Percentiles rank a stretch among this genome's conserved stretches.
Conservation (phyloP, 2,888 invertebrate genomes). For the Aleiodes testaceus region DNA sequence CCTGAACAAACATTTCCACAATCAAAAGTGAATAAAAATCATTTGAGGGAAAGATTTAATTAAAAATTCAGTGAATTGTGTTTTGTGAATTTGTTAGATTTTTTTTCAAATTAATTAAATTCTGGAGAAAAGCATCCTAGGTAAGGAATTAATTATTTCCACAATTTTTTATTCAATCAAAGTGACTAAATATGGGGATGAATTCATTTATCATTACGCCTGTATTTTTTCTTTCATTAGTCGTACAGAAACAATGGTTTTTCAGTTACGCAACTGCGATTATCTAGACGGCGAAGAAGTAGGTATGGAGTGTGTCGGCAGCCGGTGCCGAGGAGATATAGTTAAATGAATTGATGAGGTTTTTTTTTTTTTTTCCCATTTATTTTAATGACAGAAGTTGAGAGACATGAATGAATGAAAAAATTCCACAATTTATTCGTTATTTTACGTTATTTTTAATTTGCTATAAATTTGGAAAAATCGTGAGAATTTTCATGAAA, state of each 20-base stretch:
- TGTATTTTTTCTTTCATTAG: background rate
- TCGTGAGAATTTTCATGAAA: too few species aligned
- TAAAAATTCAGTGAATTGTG: constrained; percentile 1
- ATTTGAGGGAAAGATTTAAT: too few species aligned
- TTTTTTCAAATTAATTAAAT: background rate
- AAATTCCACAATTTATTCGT: background rate
- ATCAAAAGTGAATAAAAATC: too few species aligned
- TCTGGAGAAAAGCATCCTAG: background rate
- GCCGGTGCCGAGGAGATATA: background rate
- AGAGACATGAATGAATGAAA: background rate
- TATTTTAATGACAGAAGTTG: background rate
- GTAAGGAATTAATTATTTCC: constrained; percentile 3
- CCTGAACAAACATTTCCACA: too few species aligned
- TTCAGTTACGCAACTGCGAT: constrained; percentile 40
- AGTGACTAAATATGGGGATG: constrained; percentile 1
- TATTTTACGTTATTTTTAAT: too few species aligned
- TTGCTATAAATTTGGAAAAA: too few species aligned
- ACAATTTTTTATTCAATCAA: background rate
- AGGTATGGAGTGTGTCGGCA: constrained; percentile 24
- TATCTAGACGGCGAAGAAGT: constrained; percentile 32
- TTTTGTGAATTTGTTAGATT: background rate
- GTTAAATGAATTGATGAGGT: constrained; percentile 21
- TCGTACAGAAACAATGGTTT: constrained; percentile 43
- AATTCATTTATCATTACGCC: background rate
- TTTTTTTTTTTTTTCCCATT: background rate